phyloP scores from a whole-genome alignment of 2,797 vertebrate species.

The Peromyscus melanophrys region DNA sequence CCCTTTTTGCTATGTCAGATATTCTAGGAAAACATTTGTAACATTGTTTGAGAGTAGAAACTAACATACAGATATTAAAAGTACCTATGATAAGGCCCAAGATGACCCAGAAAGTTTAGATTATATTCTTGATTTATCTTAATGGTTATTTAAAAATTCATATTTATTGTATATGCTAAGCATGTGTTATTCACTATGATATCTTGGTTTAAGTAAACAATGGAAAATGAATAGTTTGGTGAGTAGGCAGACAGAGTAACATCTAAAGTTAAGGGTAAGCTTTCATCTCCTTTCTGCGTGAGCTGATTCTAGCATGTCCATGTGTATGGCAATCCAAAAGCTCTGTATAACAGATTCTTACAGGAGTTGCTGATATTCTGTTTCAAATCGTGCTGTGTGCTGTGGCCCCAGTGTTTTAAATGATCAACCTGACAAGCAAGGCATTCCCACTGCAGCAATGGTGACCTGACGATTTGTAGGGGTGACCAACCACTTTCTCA shows the following conservation, averaged over 20 bases:
- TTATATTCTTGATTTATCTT: not conserved
- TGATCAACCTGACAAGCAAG: too few relatives aligned
- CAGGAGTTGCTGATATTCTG: not conserved
- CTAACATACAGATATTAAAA: not conserved
- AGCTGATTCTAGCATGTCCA: too few relatives aligned
- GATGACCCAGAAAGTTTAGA: not conserved
- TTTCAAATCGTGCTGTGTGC: not conserved
- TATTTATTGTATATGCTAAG: not conserved
- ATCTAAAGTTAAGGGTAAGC: too few relatives aligned
- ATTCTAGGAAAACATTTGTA: not conserved
- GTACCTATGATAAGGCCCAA: not conserved
- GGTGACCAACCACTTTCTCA: not conserved
- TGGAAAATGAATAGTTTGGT: not conserved
- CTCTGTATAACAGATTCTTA: not conserved
- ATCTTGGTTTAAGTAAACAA: not conserved
- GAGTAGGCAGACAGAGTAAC: not conserved
- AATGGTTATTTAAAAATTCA: not conserved
- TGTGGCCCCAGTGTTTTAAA: too few relatives aligned
- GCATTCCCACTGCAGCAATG: not conserved
- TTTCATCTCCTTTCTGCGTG: too few relatives aligned
- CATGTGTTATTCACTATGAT: not conserved
- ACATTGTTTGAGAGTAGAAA: not conserved
- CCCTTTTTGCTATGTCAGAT: not conserved
- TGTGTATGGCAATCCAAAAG: not conserved
- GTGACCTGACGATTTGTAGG: not conserved